Percentiles rank a stretch among this genome's conserved stretches.
Evolutionary conservation across 2,797 vertebrate genomes (phyloP).

Genomic region (Phaenicophaeus curvirostris): DNA sequence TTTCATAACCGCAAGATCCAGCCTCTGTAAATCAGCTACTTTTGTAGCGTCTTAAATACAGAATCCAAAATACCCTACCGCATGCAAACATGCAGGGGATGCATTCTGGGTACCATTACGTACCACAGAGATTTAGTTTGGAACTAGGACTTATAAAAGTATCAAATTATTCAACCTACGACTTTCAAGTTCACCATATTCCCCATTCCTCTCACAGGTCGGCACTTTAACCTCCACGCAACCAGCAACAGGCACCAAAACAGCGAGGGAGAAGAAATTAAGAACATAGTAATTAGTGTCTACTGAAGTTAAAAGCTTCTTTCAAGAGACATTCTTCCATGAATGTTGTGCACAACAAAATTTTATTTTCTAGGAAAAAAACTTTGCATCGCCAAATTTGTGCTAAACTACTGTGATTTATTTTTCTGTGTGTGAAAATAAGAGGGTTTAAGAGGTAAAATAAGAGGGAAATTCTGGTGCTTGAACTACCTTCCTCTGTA

Average conservation of each 20-base stretch:
- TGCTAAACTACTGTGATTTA: neutral
- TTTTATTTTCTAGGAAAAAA: neutral
- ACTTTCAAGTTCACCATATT: neutral
- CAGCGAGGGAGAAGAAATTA: neutral
- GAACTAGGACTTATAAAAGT: neutral
- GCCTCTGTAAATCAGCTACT: neutral
- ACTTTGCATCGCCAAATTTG: neutral
- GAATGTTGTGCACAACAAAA: neutral
- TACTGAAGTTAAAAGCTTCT: neutral
- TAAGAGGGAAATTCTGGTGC: neutral
- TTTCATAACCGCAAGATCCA: neutral
- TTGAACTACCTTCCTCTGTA: neutral
- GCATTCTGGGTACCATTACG: neutral
- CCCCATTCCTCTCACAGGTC: neutral
- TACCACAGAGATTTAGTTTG: neutral
- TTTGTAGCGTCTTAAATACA: neutral
- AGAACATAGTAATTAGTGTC: neutral
- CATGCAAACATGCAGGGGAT: neutral
- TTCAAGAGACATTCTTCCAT: neutral
- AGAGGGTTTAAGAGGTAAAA: too few relatives aligned
- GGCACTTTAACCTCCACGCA: neutral
- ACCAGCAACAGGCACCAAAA: neutral
- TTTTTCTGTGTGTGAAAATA: neutral
- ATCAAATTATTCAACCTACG: neutral
- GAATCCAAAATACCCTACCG: neutral